Conservation (phyloP, 2,888 invertebrate species). For the Thymelicus sylvestris region DNA sequence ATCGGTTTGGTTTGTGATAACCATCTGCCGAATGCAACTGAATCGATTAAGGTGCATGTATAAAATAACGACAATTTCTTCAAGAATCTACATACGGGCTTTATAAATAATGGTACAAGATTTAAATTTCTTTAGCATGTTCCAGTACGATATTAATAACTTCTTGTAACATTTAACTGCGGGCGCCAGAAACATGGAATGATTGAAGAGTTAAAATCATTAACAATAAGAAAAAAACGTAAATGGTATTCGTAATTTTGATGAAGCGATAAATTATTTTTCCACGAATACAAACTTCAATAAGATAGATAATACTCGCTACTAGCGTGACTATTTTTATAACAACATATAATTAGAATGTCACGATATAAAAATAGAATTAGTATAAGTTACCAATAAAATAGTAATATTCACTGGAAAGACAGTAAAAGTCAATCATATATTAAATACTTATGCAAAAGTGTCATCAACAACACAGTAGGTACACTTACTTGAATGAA, state of each 20-base stretch:
- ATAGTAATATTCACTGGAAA: too few relatives aligned
- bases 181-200: conserved; percentile 20
- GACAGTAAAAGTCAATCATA: too few relatives aligned
- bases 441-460: too few relatives aligned
- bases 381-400: too few relatives aligned
- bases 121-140: conserved; percentile 12
- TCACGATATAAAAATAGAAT: too few relatives aligned
- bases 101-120: conserved; percentile 18
- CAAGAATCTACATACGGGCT: neutral
- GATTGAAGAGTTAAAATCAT: conserved; percentile 18
- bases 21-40: conserved; percentile 45
- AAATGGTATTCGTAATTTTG: conserved; percentile 18
- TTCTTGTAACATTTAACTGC: conserved; percentile 5
- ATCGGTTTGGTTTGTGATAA: conserved; percentile 43
- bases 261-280: conserved; percentile 19
- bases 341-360: too few relatives aligned
- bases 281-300: conserved; percentile 6
- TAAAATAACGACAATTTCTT: conserved; percentile 3
- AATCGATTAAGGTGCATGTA: conserved; percentile 43
- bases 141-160: conserved; percentile 2
- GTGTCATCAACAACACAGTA: too few relatives aligned
- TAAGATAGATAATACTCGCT: neutral
- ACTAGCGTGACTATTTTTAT: neutral
- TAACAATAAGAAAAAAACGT: conserved; percentile 20
- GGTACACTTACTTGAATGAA: too few relatives aligned